Percentiles rank a stretch among this genome's conserved stretches.
These are phyloP conservation scores for Heterodera schachtii DNA, from an alignment of 1,140 invertebrate species.

Conservation along the genomic window DNA sequence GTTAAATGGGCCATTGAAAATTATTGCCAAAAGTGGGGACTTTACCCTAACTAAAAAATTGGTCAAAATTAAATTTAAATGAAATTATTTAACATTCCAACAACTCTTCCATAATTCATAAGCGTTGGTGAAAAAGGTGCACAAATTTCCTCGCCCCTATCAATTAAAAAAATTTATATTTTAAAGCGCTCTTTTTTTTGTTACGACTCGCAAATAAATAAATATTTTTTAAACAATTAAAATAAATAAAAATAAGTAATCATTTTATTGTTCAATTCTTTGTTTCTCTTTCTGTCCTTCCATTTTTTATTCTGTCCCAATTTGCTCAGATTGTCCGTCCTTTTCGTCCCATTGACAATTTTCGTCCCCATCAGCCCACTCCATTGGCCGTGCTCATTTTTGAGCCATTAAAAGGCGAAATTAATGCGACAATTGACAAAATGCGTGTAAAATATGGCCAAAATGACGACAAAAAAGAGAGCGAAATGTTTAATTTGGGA, in stretches of 20 bases:
- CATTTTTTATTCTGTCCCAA: not conserved
- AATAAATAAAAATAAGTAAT: too few relatives aligned
- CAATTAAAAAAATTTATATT: too few relatives aligned
- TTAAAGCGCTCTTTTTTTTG: too few relatives aligned
- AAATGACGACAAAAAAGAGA: constrained; percentile 27
- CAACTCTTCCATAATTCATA: too few relatives aligned
- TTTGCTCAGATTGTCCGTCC: not conserved
- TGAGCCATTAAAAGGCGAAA: constrained; percentile 11
- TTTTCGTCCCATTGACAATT: constrained; percentile 55
- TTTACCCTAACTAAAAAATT: not conserved
- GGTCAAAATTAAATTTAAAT: not conserved
- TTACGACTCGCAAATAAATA: too few relatives aligned
- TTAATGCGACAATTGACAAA: not conserved
- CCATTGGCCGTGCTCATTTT: constrained; percentile 58
- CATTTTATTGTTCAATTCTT: too few relatives aligned
- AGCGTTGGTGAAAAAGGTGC: too few relatives aligned
- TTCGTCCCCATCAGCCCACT: constrained; percentile 54
- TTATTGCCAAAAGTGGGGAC: not conserved
- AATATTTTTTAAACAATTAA: too few relatives aligned
- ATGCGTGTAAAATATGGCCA: constrained; percentile 16
- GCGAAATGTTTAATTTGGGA: constrained; percentile 52
- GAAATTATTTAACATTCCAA: too few relatives aligned
- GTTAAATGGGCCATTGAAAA: too few relatives aligned
- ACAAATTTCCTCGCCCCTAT: too few relatives aligned
- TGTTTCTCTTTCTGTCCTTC: too few relatives aligned